Evolutionary conservation across 53 echinoderm and acorn worm genomes (phyloP).

Genomic region (Holothuria scabra): DNA sequence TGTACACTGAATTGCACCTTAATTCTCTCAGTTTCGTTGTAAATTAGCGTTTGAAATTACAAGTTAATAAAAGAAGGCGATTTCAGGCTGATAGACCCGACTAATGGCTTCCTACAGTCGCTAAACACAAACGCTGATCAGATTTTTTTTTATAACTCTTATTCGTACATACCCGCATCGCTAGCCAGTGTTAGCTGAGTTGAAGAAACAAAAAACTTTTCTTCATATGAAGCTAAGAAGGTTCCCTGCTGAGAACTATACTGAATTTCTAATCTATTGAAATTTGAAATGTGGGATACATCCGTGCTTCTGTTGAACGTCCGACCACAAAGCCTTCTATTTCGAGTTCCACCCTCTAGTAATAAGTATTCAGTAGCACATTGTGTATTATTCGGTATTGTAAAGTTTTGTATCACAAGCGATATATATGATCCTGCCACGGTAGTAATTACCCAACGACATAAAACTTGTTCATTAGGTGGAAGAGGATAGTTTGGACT

Average conservation of each 20-base stretch:
- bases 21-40: too few species aligned
- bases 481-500: conserved; percentile 18
- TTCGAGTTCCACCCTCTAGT: neutral
- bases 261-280: neutral
- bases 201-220: neutral
- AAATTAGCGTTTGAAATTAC: too few species aligned
- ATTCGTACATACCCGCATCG: neutral
- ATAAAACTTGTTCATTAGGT: neutral
- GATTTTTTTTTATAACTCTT: too few species aligned
- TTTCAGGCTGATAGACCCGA: too few species aligned
- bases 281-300: neutral
- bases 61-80: too few species aligned
- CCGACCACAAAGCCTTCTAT: neutral
- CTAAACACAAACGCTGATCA: too few species aligned
- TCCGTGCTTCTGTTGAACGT: too few species aligned
- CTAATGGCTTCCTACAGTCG: too few species aligned
- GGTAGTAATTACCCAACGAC: conserved; percentile 15
- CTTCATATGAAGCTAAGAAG: neutral
- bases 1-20: too few species aligned
- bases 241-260: neutral
- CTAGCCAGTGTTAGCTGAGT: neutral
- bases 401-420: neutral
- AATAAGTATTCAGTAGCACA: neutral
- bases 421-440: neutral
- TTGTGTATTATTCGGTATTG: neutral